These are phyloP conservation scores for Cecropterus lyciades DNA, from an alignment of 1,140 invertebrate species.

Conservation along the genomic window DNA sequence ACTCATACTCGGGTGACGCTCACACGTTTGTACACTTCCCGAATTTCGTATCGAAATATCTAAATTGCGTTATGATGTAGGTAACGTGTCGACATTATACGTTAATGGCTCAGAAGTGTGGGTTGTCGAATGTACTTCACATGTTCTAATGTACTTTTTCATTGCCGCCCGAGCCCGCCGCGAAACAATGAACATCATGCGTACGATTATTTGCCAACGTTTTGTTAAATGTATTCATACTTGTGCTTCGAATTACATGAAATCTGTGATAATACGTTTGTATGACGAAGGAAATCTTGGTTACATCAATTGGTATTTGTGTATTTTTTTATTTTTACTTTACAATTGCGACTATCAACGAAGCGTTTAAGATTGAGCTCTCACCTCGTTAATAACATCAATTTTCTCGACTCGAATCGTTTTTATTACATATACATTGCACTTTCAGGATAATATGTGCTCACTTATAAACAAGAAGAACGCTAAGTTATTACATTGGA, in stretches of 20 bases:
- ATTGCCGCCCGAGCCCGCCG: constrained; percentile 8
- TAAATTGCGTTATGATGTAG: constrained; percentile 35
- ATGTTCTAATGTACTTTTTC: constrained; percentile 36
- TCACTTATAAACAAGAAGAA: too few relatives aligned
- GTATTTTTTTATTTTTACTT: too few relatives aligned
- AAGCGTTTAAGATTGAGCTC: too few relatives aligned
- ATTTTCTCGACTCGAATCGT: too few relatives aligned
- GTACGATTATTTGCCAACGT: constrained; percentile 30
- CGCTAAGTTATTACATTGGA: too few relatives aligned
- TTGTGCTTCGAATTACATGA: not conserved
- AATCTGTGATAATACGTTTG: not conserved
- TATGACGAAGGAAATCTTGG: not conserved
- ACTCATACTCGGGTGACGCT: constrained; percentile 30
- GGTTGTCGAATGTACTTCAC: constrained; percentile 32
- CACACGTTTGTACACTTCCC: constrained; percentile 16
- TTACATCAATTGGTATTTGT: not conserved
- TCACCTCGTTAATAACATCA: too few relatives aligned
- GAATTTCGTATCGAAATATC: constrained; percentile 31
- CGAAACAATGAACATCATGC: constrained; percentile 29
- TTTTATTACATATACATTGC: too few relatives aligned
- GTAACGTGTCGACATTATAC: constrained; percentile 34
- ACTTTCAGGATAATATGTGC: too few relatives aligned
- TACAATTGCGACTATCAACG: too few relatives aligned
- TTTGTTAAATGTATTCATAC: constrained; percentile 31
- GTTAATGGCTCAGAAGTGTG: constrained; percentile 21